These are phyloP conservation scores for Stichopus horrens DNA, from an alignment of 53 echinoderm and acorn worm genomes.

Conservation along the genomic window DNA sequence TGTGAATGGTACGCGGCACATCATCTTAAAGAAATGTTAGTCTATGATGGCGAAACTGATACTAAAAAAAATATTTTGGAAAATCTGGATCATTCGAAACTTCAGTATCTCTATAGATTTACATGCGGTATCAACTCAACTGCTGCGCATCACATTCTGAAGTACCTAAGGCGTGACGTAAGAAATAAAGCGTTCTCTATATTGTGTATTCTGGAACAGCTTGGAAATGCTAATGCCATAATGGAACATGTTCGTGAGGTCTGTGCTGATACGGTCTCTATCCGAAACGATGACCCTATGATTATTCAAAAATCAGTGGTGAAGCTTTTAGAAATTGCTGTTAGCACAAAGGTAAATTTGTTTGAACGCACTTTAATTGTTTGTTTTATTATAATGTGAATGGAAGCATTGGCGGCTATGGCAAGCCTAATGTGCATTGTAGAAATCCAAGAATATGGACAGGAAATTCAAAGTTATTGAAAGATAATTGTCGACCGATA, in stretches of 20 bases:
- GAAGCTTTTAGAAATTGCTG: neutral
- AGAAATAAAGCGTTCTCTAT: neutral
- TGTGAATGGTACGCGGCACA: constrained; percentile 9
- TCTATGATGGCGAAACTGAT: neutral
- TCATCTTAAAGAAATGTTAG: neutral
- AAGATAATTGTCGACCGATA: too few species aligned
- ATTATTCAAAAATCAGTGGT: neutral
- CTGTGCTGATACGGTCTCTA: neutral
- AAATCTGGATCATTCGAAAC: neutral
- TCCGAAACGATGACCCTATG: neutral
- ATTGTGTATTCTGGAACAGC: constrained; percentile 4
- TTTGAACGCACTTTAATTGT: too few species aligned
- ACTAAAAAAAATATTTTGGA: neutral
- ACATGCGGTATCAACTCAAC: neutral
- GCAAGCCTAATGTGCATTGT: too few species aligned
- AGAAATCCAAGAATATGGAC: too few species aligned
- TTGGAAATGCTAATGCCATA: neutral
- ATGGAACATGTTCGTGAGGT: neutral
- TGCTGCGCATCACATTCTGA: neutral
- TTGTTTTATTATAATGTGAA: too few species aligned
- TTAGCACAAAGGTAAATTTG: neutral
- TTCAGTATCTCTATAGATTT: neutral
- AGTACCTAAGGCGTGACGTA: neutral
- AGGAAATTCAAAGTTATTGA: too few species aligned
- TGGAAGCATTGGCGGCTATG: neutral